phyloP scores from a whole-genome alignment of 2,797 vertebrate genomes.

The Semaprochilodus insignis region DNA sequence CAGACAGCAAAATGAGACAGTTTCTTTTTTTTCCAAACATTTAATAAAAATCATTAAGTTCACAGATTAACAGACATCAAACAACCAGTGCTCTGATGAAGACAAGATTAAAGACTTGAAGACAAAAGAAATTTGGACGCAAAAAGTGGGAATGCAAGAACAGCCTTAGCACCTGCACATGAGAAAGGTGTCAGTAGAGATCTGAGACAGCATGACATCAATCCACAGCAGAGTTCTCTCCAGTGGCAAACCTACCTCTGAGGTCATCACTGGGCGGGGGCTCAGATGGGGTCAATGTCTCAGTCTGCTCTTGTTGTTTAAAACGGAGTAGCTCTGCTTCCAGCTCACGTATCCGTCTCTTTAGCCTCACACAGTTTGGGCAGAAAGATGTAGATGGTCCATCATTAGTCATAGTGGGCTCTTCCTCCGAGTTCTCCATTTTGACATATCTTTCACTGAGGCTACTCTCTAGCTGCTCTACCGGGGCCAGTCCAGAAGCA shows the following conservation, averaged over 20 bases:
- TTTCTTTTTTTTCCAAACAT: conserved; percentile 28
- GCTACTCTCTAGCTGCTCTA: conserved; percentile 74
- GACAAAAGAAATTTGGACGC: not conserved
- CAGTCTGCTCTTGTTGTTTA: conserved; percentile 81
- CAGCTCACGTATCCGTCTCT: conserved; percentile 91
- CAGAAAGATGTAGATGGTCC: conserved; percentile 93
- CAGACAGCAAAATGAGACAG: conserved; percentile 41
- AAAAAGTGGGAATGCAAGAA: not conserved
- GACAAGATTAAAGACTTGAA: not conserved
- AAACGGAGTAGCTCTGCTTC: conserved; percentile 91
- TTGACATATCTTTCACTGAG: conserved; percentile 79
- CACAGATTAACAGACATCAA: conserved; percentile 24
- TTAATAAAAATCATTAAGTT: conserved; percentile 36
- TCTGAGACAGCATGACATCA: conserved; percentile 31
- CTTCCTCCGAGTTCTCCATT: conserved; percentile 84
- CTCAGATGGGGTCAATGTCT: conserved; percentile 76
- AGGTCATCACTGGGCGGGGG: conserved; percentile 87
- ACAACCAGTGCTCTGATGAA: not conserved
- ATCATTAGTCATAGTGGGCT: conserved; percentile 71
- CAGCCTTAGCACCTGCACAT: not conserved
- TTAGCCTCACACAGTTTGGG: conserved; percentile 92
- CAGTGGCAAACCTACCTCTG: conserved; percentile 83
- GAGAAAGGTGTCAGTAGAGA: not conserved
- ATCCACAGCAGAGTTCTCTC: conserved; percentile 26
- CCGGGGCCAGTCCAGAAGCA: conserved; percentile 60